Conservation (phyloP, 2,113 vertebrate genomes). For the Zosterops hypoxanthus region DNA sequence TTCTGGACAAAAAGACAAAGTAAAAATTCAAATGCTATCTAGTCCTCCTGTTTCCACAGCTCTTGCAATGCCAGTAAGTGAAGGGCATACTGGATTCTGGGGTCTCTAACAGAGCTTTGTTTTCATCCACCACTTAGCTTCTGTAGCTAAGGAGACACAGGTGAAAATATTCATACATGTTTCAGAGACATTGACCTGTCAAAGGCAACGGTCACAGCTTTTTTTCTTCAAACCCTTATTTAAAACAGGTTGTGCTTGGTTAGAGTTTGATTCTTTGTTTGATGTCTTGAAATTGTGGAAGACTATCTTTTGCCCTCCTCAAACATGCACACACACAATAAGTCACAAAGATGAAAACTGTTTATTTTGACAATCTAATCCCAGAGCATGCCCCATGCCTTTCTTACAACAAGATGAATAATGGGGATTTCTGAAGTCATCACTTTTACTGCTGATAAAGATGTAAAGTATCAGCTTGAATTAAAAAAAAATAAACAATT, state of each 20-base stretch:
- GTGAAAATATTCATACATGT: neutral
- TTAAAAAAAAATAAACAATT: neutral
- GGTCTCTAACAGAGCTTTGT: neutral
- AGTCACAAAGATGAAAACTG: neutral
- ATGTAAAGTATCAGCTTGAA: neutral
- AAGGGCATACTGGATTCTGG: neutral
- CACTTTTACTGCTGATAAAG: neutral
- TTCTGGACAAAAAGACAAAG: neutral
- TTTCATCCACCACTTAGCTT: neutral
- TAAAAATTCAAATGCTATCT: neutral
- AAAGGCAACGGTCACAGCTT: neutral
- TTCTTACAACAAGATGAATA: neutral
- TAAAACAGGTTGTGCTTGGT: neutral
- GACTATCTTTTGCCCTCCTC: neutral
- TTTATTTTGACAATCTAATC: neutral
- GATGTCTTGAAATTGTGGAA: neutral
- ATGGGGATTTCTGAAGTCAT: neutral
- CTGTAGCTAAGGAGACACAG: neutral
- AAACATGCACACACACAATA: neutral
- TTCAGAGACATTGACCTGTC: neutral
- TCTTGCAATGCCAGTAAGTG: neutral
- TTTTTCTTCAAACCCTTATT: neutral
- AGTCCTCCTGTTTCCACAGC: neutral
- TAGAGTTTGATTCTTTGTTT: neutral
- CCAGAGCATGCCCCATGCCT: neutral